Evolutionary conservation across 2,888 invertebrate genomes (phyloP), one percentile per base, ranked within the genome.

Genomic region (Desoria tigrina): DNA sequence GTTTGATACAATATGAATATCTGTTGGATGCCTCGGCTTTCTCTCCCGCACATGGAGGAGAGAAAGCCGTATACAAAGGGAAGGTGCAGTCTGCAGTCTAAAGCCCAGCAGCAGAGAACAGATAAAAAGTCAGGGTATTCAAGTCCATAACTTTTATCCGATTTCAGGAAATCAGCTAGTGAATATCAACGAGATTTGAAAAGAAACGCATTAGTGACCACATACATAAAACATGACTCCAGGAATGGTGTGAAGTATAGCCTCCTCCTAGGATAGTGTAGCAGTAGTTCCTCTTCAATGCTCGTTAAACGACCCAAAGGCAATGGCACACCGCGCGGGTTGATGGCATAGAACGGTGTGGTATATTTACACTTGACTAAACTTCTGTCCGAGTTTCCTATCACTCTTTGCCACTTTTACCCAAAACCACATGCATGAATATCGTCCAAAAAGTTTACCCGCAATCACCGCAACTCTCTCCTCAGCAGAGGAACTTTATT

Each of bases 181-280:
- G 74, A 74, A 71, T 71, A 71, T 74, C 72, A 74, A 74, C 68
- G 67, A 74, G 72, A 66, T 65, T 68, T 68, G 66, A 66, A 71
- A 71, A 71, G 69, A 72, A 72, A 74, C 69, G 72, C 72, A 74
- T 74, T 74, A 73, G 71, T 71, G 73, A 74, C 72, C 73, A 74
- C 74, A 74, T 74, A 74, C 74, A 74, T 74, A 74, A 74, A 74
- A 74, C 74, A 74, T 74, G 74, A 70, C 72, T 74, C 68, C 72
- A 65, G 69, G n/a, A n/a, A n/a, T 45, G 51, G 32, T 51, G 16
- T 9, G 27, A 39, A 57, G 57, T 57, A 28, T 26, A 23, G n/a
- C 28, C 28, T 55, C 55, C 24, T 32, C 53, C 28, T 55, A 16
- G 18, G 24, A 18, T 23, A 18, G 24, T 55, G 55, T 55, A 18